phyloP scores from a whole-genome alignment of 2,888 invertebrate genomes.

The Pinctada fucata region DNA sequence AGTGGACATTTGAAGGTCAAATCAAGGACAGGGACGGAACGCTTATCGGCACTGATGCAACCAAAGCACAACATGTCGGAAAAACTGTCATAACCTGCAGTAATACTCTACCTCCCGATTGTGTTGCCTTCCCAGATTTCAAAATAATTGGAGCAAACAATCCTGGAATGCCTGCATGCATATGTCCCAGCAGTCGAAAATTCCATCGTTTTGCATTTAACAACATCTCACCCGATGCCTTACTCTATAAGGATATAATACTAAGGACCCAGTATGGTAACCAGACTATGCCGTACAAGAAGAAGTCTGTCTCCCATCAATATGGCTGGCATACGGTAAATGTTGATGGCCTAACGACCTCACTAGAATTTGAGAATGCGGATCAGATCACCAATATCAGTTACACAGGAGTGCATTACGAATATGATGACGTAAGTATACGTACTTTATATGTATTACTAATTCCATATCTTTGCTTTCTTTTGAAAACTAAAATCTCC shows the following conservation, averaged over 20 bases:
- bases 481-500: too few species aligned
- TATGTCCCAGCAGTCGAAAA: conserved; percentile 52
- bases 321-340: conserved; percentile 64
- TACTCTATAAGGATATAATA: conserved; percentile 50
- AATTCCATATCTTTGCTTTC: neutral
- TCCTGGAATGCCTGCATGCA: conserved; percentile 35
- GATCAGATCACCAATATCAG: conserved; percentile 64
- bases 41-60: conserved; percentile 50
- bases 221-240: conserved; percentile 50
- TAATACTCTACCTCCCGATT: conserved; percentile 44
- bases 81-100: conserved; percentile 52
- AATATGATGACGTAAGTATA: conserved; percentile 5
- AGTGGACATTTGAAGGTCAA: conserved; percentile 50
- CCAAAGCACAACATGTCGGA: conserved; percentile 6
- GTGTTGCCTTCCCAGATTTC: conserved; percentile 39
- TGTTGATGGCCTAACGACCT: conserved; percentile 47
- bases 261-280: conserved; percentile 56
- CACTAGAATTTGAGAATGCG: conserved; percentile 57
- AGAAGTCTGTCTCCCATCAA: conserved; percentile 61
- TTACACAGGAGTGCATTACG: conserved; percentile 50
- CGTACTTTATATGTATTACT: neutral
- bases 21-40: conserved; percentile 65
- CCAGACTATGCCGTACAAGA: conserved; percentile 39
- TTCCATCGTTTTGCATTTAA: conserved; percentile 67
- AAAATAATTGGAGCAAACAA: conserved; percentile 18